These are phyloP conservation scores for Hydrolagus affinis DNA, from an alignment of 2,113 vertebrate species.

Conservation along the genomic window DNA sequence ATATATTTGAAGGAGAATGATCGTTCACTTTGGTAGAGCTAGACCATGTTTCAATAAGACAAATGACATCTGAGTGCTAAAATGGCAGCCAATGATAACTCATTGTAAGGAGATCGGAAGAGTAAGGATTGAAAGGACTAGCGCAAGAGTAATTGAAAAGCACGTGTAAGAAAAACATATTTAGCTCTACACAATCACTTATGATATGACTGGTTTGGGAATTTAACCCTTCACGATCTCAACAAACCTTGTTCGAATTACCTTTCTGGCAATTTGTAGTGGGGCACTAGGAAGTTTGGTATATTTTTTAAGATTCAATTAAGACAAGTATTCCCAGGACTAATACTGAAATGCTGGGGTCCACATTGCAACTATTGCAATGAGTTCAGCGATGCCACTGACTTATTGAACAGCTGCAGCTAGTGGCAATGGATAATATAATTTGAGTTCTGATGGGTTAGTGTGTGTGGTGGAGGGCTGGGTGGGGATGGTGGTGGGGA, in stretches of 20 bases:
- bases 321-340: no score
- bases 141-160: conserved; percentile 84
- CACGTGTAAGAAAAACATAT: conserved; percentile 75
- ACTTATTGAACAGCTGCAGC: no score
- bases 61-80: conserved; percentile 81
- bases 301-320: no score
- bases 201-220: background rate
- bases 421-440: no score
- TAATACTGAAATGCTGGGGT: no score
- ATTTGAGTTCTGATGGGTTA: no score
- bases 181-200: conserved; percentile 36
- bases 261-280: background rate
- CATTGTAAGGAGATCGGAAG: conserved; percentile 88
- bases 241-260: background rate
- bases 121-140: conserved; percentile 85
- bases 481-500: no score
- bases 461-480: no score
- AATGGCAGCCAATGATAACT: conserved; percentile 94
- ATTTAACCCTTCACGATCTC: background rate
- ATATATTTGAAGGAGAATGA: conserved; percentile 85
- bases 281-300: no score
- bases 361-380: no score
- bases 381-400: no score
- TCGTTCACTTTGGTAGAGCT: conserved; percentile 81
- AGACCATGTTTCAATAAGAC: conserved; percentile 85